These are phyloP conservation scores for Ornithorhynchus anatinus DNA, from an alignment of 2,113 vertebrate species.

Conservation along the genomic window DNA sequence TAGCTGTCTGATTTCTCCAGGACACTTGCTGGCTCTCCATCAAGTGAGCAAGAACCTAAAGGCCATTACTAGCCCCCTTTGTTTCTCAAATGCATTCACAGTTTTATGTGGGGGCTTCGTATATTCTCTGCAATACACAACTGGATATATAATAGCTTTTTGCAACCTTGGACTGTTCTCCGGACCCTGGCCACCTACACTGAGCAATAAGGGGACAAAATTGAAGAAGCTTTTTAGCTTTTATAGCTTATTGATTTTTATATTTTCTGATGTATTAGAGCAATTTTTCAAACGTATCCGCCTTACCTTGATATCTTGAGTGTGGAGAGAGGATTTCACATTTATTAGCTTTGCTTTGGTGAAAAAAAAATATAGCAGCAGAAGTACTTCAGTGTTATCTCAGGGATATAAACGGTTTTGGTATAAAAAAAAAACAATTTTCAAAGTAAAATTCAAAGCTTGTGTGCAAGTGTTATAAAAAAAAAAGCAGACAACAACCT, in stretches of 20 bases:
- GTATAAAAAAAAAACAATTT: slow-evolving; percentile 61
- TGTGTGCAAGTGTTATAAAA: slow-evolving; percentile 55
- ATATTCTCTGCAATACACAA: slow-evolving; percentile 48
- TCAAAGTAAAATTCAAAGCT: slow-evolving; percentile 65
- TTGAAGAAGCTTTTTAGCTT: slow-evolving; percentile 74
- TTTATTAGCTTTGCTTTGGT: slow-evolving; percentile 69
- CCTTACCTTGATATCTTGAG: slow-evolving; percentile 74
- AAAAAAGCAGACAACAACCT: slow-evolving; percentile 56
- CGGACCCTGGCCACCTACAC: slow-evolving; percentile 54
- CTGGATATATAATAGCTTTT: slow-evolving; percentile 60
- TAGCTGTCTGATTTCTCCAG: slow-evolving; percentile 42
- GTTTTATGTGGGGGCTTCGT: slow-evolving; percentile 10
- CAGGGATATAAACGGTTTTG: slow-evolving; percentile 59
- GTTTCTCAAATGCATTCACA: slow-evolving; percentile 45
- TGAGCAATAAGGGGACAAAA: slow-evolving; percentile 70
- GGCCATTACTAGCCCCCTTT: slow-evolving; percentile 14
- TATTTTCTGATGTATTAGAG: slow-evolving; percentile 76
- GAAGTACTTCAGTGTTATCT: slow-evolving; percentile 55
- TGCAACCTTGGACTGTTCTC: slow-evolving; percentile 68
- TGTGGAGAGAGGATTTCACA: slow-evolving; percentile 72
- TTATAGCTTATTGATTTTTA: slow-evolving; percentile 81
- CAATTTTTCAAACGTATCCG: slow-evolving; percentile 75
- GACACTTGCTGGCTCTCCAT: slow-evolving; percentile 41
- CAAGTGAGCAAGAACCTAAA: slow-evolving; percentile 48
- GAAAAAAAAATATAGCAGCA: slow-evolving; percentile 29